Evolutionary conservation across 2,888 invertebrate genomes (phyloP).

Genomic region (Gandaritis pyraliata): DNA sequence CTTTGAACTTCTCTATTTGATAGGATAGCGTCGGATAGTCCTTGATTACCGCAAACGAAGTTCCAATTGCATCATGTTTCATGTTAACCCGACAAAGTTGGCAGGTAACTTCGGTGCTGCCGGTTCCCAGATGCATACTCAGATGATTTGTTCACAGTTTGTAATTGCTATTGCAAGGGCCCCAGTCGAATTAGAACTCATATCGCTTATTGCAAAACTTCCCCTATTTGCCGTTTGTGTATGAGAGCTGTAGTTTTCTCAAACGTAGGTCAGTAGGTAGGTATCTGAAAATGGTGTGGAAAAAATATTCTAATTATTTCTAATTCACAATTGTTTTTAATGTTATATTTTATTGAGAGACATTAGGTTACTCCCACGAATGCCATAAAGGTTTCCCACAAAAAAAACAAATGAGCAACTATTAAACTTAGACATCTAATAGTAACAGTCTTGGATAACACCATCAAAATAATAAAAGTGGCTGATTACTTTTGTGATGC

Average conservation of each 20-base stretch:
- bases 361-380: too few species aligned
- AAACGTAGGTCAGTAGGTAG: too few species aligned
- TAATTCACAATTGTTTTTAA: too few species aligned
- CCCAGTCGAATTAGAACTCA: slow-evolving; percentile 36
- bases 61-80: slow-evolving; percentile 25
- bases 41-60: slow-evolving; percentile 22
- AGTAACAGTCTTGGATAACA: too few species aligned
- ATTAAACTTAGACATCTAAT: too few species aligned
- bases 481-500: too few species aligned
- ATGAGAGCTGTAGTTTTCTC: not conserved
- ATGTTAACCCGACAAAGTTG: slow-evolving; percentile 36
- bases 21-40: slow-evolving; percentile 17
- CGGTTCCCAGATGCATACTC: slow-evolving; percentile 28
- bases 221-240: slow-evolving; percentile 2
- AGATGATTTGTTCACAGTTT: slow-evolving; percentile 26
- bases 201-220: slow-evolving; percentile 36
- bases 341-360: too few species aligned
- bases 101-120: slow-evolving; percentile 24
- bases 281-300: too few species aligned
- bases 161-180: slow-evolving; percentile 28
- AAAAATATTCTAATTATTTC: too few species aligned
- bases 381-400: too few species aligned
- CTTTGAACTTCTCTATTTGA: slow-evolving; percentile 19
- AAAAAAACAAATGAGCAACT: too few species aligned
- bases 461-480: too few species aligned